Evolutionary conservation across 92 coral and sea anemone genomes (phyloP), one percentile per base, ranked within the genome.

Genomic region (Phenganax subtilis): DNA sequence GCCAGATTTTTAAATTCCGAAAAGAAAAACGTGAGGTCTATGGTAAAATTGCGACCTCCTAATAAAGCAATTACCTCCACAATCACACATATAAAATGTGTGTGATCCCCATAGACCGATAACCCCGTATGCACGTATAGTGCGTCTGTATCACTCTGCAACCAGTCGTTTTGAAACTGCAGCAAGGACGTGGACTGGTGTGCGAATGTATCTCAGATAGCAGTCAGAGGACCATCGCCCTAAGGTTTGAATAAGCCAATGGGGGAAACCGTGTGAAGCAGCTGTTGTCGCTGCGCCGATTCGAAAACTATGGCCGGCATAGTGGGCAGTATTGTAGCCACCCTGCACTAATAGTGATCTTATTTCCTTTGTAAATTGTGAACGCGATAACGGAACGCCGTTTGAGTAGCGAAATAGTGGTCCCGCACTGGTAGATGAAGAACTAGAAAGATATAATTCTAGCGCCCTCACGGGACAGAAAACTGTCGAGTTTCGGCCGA

Each of bases 281-380:
- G 86, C 83, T 64, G 54, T 75, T 3, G 87, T 62, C 10, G 84
- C 75, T 7, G 83, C 86, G 6, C 89, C 86, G 53, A 72, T 75
- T 47, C 86, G 73, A 54, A 82, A 82, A 65, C 74, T 74, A 55
- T 85, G 85, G 29, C 78, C 80, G 11, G 87, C 76, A 86, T 74
- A 86, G 37, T 37, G 29, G 12, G 89, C 55, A 82, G 74, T 6
- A 71, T 86, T 30, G 2, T 61, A 55, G 30, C 85, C 55, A 53
- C 66, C 66, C 20, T 47, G 29, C 17, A 81, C 66, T 6, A 85
- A 44, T 14, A 71, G 85, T 54, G 14, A 55, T 30, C 85, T 16
- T 1, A 75, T 59, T 27, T 86, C 88, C 8, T 52, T 44, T 3
- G 78, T 81, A 20, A 81, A 75, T 27, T 63, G 76, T 6, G 61